Evolutionary conservation across 2,888 invertebrate species (phyloP), one percentile per base, ranked within the genome.

Genomic region (Vanessa cardui): DNA sequence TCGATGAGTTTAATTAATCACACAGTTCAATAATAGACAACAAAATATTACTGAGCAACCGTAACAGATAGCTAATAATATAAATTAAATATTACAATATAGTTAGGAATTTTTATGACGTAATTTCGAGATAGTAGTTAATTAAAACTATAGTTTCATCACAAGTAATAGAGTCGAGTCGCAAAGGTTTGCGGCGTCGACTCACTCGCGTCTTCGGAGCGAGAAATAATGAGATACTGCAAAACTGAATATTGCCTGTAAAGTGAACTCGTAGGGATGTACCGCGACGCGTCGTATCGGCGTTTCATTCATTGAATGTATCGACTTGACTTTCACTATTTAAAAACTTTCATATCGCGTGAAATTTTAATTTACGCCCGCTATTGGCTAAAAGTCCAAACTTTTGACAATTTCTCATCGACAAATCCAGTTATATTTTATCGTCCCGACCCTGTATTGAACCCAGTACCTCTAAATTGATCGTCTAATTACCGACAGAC

Each of bases 221-320:
- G 50, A 12, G 56, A 56, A 56, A 56, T 56, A 56, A 56, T 56
- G 56, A 56, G 56, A 56, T 33, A 31, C 56, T 56, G 56, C 56
- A 39, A 56, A 56, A 56, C 56, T 56, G 56, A 39, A 56, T 56
- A 56, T 56, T 56, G 56, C 33, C 56, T 56, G 52, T 54, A 54
- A 54, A 54, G 52, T 31, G 56, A 39, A 33, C 12, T 18, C 3
- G n/a, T 56, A 56, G 56, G 2, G 39, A 56, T 39, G 56, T 18
- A 5, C 52, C 52, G 9, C 21, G 21, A 21, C 15, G 12, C 15
- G 15, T 20, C 15, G 26, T 26, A 52, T 52, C 52, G 39, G 39
- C 39, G 39, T 39, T 12, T 39, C 12, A 2, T 39, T 39, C 12
- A 26, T 26, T 26, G 26, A 1, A 26, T 5, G 5, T 26, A n/a